Base-by-base conservation (phyloP, 2,888 invertebrate species). In the Meteorus colon region DNA sequence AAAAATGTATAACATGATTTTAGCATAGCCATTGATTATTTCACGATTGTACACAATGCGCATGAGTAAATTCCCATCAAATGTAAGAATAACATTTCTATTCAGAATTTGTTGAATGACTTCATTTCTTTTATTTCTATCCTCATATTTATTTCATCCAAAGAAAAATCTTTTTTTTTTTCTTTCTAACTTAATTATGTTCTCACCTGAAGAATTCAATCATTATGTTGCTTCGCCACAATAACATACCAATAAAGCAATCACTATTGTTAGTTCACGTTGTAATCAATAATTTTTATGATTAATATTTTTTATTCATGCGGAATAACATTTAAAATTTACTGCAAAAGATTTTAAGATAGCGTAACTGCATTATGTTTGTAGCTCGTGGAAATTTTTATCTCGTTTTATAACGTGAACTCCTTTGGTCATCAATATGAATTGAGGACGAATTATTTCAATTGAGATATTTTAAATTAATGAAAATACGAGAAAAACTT, bases 11-110 rank as follows among this genome's bases (percentile, higher is more conserved):
- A 63, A 63, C 31, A 63, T 10, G 24, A n/a, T 63, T 31, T 31
- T 34, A 63, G n/a, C 27, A 31, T 66, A 14, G 19, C 34, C 69
- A 70, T 70, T 70, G 69, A 70, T 70, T 70, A 70, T 59, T 70
- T 59, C 31, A 10, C 8, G 37, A 31, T 70, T 70, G 14, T 37
- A 37, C 24, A 37, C 10, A 51, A 70, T 59, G 69, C 69, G 69
- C 69, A 70, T 70, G 69, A 34, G 69, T 70, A 34, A 55, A 70
- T 59, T 34, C 59, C 19, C 14, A 70, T 41, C 24, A 24, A 45
- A 55, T 55, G n/a, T 62, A 16, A 4, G 29, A 29, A 62, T 31
- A 16, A 62, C 6, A 31, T 4, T 5, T 41, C 41, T 12, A 41
- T 41, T 41, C 12, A 12, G 12, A 8, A 41, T 12, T 41, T 12